phyloP scores from a whole-genome alignment of 2,113 vertebrate genomes.

The Artemisiospiza belli region DNA sequence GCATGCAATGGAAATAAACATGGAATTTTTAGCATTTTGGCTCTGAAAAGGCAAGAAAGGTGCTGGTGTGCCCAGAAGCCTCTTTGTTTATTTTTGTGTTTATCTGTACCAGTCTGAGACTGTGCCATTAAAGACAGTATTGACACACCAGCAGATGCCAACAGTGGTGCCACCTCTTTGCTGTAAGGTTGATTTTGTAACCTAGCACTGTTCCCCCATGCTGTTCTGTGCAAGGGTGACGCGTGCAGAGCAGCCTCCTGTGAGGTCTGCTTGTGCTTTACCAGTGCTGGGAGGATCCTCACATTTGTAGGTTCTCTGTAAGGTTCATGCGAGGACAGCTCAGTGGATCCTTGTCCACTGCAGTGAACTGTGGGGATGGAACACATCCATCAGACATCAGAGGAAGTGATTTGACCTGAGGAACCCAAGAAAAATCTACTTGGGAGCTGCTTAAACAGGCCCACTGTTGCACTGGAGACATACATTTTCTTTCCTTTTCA shows the following conservation, averaged over 20 bases:
- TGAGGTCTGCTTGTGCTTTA: neutral
- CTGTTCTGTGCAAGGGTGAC: neutral
- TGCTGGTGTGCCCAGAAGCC: neutral
- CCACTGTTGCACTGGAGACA: neutral
- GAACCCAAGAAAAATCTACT: neutral
- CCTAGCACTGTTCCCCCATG: fast-evolving
- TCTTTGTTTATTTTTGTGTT: neutral
- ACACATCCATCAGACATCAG: neutral
- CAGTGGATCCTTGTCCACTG: neutral
- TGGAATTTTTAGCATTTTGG: neutral
- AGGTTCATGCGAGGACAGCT: neutral
- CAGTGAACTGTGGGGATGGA: neutral
- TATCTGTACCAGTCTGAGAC: neutral
- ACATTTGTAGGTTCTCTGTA: neutral
- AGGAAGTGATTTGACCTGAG: neutral
- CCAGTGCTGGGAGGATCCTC: neutral
- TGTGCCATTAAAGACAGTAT: neutral
- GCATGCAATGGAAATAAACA: neutral
- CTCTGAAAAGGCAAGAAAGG: neutral
- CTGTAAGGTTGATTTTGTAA: neutral
- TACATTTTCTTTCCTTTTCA: neutral
- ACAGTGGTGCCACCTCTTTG: fast-evolving
- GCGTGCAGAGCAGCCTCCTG: fast-evolving
- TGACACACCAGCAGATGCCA: neutral
- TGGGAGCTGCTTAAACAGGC: neutral